Conservation (phyloP, 2,888 invertebrate species). For the Thereva unica region DNA sequence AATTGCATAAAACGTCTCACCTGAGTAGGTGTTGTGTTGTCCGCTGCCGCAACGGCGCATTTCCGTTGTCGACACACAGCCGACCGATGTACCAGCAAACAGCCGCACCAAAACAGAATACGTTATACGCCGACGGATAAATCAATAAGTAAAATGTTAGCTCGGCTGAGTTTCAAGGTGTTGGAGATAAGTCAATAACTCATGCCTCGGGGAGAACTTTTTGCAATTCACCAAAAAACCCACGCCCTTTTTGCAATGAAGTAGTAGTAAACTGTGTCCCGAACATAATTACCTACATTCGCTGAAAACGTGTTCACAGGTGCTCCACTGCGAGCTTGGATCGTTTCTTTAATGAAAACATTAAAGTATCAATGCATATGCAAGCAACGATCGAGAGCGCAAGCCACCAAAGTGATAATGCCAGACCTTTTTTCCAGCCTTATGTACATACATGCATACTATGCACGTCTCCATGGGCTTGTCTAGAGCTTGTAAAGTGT, state of each 20-base stretch:
- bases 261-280: conserved; percentile 8
- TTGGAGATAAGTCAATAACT: conserved; percentile 22
- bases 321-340: conserved; percentile 6
- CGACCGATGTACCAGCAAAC: conserved; percentile 8
- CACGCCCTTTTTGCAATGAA: conserved; percentile 32
- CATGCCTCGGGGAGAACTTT: conserved; percentile 25
- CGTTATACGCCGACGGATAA: conserved; percentile 30
- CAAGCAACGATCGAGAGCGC: not conserved
- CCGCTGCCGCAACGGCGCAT: conserved; percentile 33
- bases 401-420: not conserved
- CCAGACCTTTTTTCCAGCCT: too few species aligned
- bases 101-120: conserved; percentile 5
- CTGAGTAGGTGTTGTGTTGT: conserved; percentile 33
- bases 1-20: conserved; percentile 37
- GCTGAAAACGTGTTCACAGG: conserved; percentile 21
- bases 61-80: conserved; percentile 27
- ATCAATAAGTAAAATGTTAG: conserved; percentile 24
- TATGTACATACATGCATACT: too few species aligned
- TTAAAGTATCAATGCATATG: not conserved
- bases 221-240: conserved; percentile 20
- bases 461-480: too few species aligned
- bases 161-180: conserved; percentile 14
- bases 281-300: conserved; percentile 33
- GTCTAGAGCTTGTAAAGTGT: too few species aligned
- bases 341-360: not conserved